phyloP scores from a whole-genome alignment of 2,797 vertebrate species.

The Alfaro cultratus region DNA sequence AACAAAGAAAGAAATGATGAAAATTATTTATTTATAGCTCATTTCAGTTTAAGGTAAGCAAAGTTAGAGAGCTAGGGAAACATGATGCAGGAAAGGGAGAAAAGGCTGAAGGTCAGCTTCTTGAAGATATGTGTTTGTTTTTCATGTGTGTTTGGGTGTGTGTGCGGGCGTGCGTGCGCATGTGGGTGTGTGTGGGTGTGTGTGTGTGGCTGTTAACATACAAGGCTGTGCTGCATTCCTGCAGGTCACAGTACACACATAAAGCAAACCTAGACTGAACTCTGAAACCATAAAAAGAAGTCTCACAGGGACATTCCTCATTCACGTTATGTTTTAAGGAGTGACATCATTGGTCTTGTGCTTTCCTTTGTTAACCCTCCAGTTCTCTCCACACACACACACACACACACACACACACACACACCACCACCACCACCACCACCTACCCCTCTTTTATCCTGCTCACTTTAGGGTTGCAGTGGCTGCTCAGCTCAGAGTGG shows the following conservation, averaged over 20 bases:
- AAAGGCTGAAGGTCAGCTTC: conserved; percentile 11
- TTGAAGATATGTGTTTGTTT: conserved; percentile 2
- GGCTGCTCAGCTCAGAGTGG: conserved; percentile 25
- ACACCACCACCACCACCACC: too few species aligned
- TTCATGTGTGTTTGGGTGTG: rapidly evolving
- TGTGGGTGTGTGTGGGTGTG: neutral
- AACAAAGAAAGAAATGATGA: neutral
- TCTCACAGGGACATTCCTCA: conserved; percentile 10
- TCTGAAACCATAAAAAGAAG: conserved; percentile 3
- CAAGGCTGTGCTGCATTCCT: conserved; percentile 9
- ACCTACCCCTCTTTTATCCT: conserved; percentile 3
- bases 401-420: too few species aligned
- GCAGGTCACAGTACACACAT: conserved; percentile 26
- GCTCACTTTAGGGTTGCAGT: conserved; percentile 6
- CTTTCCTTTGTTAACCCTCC: conserved; percentile 4
- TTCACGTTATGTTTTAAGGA: conserved; percentile 19
- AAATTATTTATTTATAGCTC: neutral
- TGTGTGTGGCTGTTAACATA: conserved; percentile 15
- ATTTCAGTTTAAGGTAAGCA: neutral
- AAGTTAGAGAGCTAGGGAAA: conserved; percentile 19
- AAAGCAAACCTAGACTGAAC: neutral
- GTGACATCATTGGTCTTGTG: conserved; percentile 27
- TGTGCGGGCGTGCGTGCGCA: too few species aligned
- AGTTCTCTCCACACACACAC: too few species aligned
- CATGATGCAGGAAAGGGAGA: conserved; percentile 9